Percentiles rank a stretch among this genome's conserved stretches.
These are phyloP conservation scores for Sebastiscus albofasciatus DNA, from an alignment of 2,797 vertebrate species.

Conservation along the genomic window DNA sequence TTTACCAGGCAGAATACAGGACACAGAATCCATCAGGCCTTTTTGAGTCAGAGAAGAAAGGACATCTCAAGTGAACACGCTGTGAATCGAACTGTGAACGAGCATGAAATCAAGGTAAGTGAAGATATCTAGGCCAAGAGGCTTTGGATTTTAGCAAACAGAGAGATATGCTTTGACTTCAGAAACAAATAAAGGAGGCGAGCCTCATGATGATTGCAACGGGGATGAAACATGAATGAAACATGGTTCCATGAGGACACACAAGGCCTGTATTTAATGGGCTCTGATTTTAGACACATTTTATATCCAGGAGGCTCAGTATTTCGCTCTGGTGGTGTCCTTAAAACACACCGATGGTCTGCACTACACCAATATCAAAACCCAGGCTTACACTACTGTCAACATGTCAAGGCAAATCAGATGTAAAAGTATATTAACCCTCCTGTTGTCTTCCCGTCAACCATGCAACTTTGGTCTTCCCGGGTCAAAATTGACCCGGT, in stretches of 20 bases:
- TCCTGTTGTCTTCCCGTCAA: too few species aligned
- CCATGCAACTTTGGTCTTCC: too few species aligned
- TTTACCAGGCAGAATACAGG: conserved; percentile 35
- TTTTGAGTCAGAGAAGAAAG: conserved; percentile 51
- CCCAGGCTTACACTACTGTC: neutral
- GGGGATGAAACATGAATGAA: neutral
- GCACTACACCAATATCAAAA: neutral
- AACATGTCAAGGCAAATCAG: neutral
- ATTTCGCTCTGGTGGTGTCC: neutral
- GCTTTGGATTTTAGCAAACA: conserved; percentile 1
- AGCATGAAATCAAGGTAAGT: conserved; percentile 38
- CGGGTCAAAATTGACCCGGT: too few species aligned
- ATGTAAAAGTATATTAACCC: too few species aligned
- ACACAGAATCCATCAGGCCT: conserved; percentile 33
- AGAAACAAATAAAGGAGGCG: conserved; percentile 1
- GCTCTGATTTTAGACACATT: conserved; percentile 3
- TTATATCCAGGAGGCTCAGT: neutral
- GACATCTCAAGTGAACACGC: conserved; percentile 25
- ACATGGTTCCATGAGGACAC: neutral
- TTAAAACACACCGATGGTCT: neutral
- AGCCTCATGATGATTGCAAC: neutral
- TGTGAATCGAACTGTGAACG: conserved; percentile 14
- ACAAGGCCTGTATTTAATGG: neutral
- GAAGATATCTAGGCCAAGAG: conserved; percentile 26
- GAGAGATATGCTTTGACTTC: conserved; percentile 1